Evolutionary conservation across 2,888 invertebrate genomes (phyloP), one percentile per base, ranked within the genome.

Genomic region (Cataglyphis altisquamis): DNA sequence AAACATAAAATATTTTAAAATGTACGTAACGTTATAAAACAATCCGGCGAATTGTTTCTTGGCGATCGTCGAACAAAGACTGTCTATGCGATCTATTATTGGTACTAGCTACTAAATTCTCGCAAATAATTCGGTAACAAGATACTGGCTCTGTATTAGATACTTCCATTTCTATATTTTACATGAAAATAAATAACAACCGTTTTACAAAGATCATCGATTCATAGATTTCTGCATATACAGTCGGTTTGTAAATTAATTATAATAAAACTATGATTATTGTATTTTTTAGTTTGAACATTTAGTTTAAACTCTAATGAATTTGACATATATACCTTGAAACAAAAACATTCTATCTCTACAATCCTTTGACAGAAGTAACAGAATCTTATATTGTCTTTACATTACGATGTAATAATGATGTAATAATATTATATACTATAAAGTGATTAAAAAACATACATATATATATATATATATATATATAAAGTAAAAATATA

Each of bases 11-110:
- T 85, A 83, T 88, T 86, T 83, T 80, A 82, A 85, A 84, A 90
- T 89, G 83, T 90, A n/a, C 18, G 90, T 75, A 86, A 83, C 83
- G 80, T 85, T 80, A 84, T 90, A 89, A 90, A 90, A 87, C 84
- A 52, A 57, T 82, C 83, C 52, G 83, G 81, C 72, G 81, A 64
- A 82, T 82, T 25, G 81, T 86, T 74, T 75, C 82, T 81, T 57
- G 75, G 21, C 21, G 66, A 18, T 85, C 70, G 39, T 64, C 57
- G 29, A 25, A 39, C 39, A 64, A 66, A 83, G 66, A 57, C 55
- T 12, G 64, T 62, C 60, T 2, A 62, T 55, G 41, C 64, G 77
- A 88, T 89, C 89, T 89, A 89, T 89, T 89, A 89, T 89, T 89
- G 87, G 87, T 81, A 45, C 75, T 52, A 52, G 45, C 74, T 63